Evolutionary conservation across 2,888 invertebrate genomes (phyloP).

Genomic region (Mesorhabditis belari): DNA sequence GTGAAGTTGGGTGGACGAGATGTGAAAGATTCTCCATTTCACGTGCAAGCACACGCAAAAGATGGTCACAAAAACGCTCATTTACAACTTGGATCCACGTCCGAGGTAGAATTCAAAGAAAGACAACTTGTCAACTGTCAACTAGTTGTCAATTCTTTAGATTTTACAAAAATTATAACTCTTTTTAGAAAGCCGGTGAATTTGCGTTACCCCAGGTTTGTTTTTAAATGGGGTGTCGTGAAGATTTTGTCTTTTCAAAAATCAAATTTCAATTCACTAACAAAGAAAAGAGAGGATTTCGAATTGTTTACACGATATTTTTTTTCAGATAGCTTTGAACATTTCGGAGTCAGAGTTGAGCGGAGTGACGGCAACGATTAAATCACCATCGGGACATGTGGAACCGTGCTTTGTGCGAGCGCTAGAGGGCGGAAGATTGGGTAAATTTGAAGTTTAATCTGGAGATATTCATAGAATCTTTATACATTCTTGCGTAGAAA

Average conservation of each 20-base stretch:
- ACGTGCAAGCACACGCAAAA: constrained; percentile 15
- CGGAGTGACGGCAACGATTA: constrained; percentile 71
- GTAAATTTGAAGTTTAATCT: constrained; percentile 47
- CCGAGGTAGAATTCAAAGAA: not conserved
- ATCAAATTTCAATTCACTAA: too few species aligned
- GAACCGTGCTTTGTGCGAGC: constrained; percentile 94
- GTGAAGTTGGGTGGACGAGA: constrained; percentile 38
- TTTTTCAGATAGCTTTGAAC: constrained; percentile 64
- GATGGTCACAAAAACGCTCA: constrained; percentile 25
- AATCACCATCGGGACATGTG: constrained; percentile 84
- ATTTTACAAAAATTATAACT: not conserved
- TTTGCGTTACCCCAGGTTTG: too few species aligned
- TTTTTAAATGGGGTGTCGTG: not conserved
- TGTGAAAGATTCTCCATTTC: constrained; percentile 32
- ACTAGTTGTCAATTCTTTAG: not conserved
- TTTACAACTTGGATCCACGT: not conserved
- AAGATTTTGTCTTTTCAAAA: not conserved
- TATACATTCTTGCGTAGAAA: too few species aligned
- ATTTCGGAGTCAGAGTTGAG: constrained; percentile 54
- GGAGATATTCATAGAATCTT: not conserved
- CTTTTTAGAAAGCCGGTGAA: too few species aligned
- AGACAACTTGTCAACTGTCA: not conserved
- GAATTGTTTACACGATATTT: not conserved
- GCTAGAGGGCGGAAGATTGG: constrained; percentile 88
- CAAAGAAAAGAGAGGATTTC: not conserved